These are phyloP conservation scores for Laupala kohalensis DNA, from an alignment of 1,140 invertebrate genomes.

Conservation along the genomic window DNA sequence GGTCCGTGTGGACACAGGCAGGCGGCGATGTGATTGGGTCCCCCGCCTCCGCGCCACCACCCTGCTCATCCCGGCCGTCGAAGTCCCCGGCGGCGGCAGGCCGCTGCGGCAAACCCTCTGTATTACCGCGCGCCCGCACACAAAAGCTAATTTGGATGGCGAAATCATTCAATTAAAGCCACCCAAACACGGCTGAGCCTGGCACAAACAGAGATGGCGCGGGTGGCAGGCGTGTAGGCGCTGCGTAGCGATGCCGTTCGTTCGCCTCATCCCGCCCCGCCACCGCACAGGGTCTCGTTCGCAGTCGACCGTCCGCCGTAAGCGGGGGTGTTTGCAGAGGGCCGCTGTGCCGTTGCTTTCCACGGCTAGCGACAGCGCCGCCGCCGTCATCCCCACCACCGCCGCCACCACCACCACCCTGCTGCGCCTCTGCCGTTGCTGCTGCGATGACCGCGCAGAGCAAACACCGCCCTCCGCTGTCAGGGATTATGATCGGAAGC, in stretches of 20 bases:
- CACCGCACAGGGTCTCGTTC: background rate
- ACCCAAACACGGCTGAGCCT: constrained; percentile 10
- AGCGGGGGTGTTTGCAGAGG: background rate
- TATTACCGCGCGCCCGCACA: background rate
- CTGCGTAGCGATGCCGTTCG: background rate
- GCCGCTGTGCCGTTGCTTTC: no score
- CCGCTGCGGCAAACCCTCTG: background rate
- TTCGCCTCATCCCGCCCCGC: background rate
- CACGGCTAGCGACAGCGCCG: no score
- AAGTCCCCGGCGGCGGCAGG: no score
- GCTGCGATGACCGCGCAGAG: background rate
- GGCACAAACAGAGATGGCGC: constrained; percentile 8
- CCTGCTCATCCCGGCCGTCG: no score
- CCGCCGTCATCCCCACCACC: no score
- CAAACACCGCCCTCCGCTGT: background rate
- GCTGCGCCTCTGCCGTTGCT: no score
- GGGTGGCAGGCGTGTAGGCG: background rate
- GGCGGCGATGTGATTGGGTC: background rate
- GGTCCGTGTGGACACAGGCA: constrained; percentile 6
- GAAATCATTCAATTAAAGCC: constrained; percentile 15
- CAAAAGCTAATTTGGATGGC: constrained; percentile 13
- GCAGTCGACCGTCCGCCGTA: background rate
- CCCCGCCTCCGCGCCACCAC: background rate
- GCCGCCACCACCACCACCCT: background rate
- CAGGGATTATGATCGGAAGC: background rate